phyloP scores from a whole-genome alignment of 2,888 invertebrate species.

The Parthenolecanium corni region DNA sequence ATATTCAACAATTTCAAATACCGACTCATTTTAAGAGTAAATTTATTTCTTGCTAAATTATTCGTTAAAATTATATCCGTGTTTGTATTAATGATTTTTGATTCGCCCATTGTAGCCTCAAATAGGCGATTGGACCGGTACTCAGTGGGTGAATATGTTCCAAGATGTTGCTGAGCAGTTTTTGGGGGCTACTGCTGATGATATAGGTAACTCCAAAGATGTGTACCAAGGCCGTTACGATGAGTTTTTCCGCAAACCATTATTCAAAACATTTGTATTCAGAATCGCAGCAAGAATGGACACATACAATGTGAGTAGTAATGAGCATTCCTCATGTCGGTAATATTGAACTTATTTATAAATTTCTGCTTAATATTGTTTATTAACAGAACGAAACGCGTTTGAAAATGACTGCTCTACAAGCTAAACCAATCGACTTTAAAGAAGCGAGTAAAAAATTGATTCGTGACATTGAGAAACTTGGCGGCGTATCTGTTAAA shows the following conservation, averaged over 20 bases:
- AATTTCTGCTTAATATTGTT: too few species aligned
- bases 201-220: conserved; percentile 60
- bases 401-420: conserved; percentile 61
- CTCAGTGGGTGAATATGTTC: conserved; percentile 85
- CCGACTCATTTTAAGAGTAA: conserved; percentile 55
- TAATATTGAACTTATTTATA: too few species aligned
- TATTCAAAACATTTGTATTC: conserved; percentile 69
- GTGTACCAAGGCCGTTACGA: conserved; percentile 49
- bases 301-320: conserved; percentile 66
- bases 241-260: conserved; percentile 57
- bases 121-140: conserved; percentile 75
- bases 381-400: conserved; percentile 53
- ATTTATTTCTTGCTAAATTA: conserved; percentile 41
- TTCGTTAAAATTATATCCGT: too few species aligned
- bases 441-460: conserved; percentile 62
- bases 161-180: conserved; percentile 69
- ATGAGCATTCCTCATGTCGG: too few species aligned
- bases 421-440: conserved; percentile 59
- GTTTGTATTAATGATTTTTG: too few species aligned
- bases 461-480: conserved; percentile 49
- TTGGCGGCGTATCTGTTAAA: conserved; percentile 12
- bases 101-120: conserved; percentile 46
- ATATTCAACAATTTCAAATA: conserved; percentile 78
- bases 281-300: conserved; percentile 82
- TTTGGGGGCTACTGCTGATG: conserved; percentile 56